Evolutionary conservation across 2,113 vertebrate genomes (phyloP).

Genomic region (Onychorhynchus coronatus): DNA sequence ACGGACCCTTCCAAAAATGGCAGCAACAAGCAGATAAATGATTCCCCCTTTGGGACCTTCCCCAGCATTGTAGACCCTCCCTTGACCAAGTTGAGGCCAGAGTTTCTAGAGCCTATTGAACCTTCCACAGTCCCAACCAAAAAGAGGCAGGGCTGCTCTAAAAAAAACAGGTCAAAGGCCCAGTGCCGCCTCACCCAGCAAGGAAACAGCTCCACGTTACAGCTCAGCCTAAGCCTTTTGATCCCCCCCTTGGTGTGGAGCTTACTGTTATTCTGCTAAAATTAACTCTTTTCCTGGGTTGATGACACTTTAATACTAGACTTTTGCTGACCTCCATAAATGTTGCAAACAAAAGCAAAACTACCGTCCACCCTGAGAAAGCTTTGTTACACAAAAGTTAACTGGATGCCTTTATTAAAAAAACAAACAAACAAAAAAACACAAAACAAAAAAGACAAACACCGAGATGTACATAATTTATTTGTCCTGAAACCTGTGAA

Average conservation of each 20-base stretch:
- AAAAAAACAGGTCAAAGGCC: constrained; percentile 91
- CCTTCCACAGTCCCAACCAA: constrained; percentile 87
- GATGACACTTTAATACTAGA: constrained; percentile 53
- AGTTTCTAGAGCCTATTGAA: constrained; percentile 84
- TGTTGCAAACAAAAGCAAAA: constrained; percentile 51
- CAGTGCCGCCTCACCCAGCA: constrained; percentile 85
- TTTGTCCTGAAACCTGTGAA: constrained; percentile 68
- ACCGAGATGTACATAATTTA: constrained; percentile 66
- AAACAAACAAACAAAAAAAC: not conserved
- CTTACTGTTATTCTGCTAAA: constrained; percentile 62
- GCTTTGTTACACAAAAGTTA: constrained; percentile 61
- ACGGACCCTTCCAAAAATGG: constrained; percentile 83
- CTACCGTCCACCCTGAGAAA: constrained; percentile 31
- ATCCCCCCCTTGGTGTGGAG: constrained; percentile 65
- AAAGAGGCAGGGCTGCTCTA: constrained; percentile 93
- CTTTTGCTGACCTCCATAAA: constrained; percentile 60
- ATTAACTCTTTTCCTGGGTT: constrained; percentile 41
- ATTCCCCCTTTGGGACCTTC: constrained; percentile 91
- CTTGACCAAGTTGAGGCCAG: constrained; percentile 82
- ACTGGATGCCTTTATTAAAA: constrained; percentile 68
- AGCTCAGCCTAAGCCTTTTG: constrained; percentile 51
- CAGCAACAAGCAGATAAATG: constrained; percentile 90
- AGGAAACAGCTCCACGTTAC: constrained; percentile 60
- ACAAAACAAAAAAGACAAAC: constrained; percentile 9
- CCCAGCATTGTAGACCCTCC: constrained; percentile 87